phyloP scores from a whole-genome alignment of 2,797 vertebrate genomes.

The Cottoperca gobio region DNA sequence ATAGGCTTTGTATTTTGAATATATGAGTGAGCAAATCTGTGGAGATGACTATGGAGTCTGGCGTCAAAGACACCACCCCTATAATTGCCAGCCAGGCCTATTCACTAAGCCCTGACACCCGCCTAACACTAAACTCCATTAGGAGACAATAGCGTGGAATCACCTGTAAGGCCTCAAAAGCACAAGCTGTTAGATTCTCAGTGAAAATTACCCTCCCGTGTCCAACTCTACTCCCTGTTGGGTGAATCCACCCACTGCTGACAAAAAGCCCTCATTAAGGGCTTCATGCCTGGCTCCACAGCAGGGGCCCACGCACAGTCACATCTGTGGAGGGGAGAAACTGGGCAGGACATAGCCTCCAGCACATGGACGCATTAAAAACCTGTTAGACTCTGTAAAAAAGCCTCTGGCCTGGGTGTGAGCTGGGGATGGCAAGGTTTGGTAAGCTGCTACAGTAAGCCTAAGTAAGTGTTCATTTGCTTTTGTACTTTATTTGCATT shows the following conservation, averaged over 20 bases:
- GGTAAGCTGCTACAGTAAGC: not conserved
- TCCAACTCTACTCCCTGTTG: conserved; percentile 61
- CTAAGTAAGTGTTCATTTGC: not conserved
- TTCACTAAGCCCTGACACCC: conserved; percentile 59
- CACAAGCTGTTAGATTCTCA: conserved; percentile 60
- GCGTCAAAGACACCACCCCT: conserved; percentile 57
- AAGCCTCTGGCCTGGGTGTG: conserved; percentile 61
- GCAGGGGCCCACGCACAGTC: conserved; percentile 72
- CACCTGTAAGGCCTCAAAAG: conserved; percentile 71
- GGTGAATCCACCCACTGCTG: conserved; percentile 76
- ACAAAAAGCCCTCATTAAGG: conserved; percentile 81
- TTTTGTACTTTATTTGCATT: not conserved
- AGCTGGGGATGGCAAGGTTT: conserved; percentile 3
- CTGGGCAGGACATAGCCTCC: conserved; percentile 44
- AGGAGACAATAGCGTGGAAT: conserved; percentile 63
- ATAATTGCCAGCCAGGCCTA: conserved; percentile 62
- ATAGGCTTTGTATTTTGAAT: conserved; percentile 73
- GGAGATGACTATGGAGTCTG: conserved; percentile 48
- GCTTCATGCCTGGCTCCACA: conserved; percentile 76
- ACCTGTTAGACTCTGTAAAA: conserved; percentile 63
- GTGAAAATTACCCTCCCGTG: conserved; percentile 69
- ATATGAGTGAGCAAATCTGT: conserved; percentile 66
- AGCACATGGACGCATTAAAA: conserved; percentile 71
- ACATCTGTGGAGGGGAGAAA: conserved; percentile 61
- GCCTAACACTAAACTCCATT: conserved; percentile 65